These are phyloP conservation scores for Heliocidaris tuberculata DNA, from an alignment of 35 echinoderm and acorn worm genomes.

Conservation along the genomic window DNA sequence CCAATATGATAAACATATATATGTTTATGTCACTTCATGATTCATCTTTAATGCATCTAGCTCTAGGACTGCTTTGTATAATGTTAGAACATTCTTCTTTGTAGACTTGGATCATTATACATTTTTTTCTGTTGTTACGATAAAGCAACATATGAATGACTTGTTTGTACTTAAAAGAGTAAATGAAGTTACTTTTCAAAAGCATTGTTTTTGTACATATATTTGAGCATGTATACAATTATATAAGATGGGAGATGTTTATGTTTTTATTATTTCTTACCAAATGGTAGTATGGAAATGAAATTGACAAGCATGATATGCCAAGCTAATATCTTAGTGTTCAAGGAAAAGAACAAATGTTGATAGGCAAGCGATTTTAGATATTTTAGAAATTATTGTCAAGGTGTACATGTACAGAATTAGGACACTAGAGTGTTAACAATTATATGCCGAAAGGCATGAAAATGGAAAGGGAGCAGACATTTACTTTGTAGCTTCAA, in stretches of 20 bases:
- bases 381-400: background rate
- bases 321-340: background rate
- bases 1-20: background rate
- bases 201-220: slow-evolving; percentile 13
- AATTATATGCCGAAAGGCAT: background rate
- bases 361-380: background rate
- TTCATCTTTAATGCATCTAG: background rate
- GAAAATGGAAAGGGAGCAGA: background rate
- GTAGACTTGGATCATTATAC: background rate
- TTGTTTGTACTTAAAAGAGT: background rate
- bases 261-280: slow-evolving; percentile 17
- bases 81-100: background rate
- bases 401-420: background rate
- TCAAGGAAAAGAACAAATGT: background rate
- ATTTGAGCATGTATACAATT: slow-evolving; percentile 13
- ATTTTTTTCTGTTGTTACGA: background rate
- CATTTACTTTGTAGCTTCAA: background rate
- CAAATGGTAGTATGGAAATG: background rate
- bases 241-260: background rate
- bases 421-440: background rate
- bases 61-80: background rate
- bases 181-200: background rate
- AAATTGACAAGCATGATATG: slow-evolving; percentile 10
- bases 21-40: background rate
- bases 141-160: background rate